Evolutionary conservation across 92 coral and sea anemone genomes (phyloP).

Genomic region (Micromussa lordhowensis): DNA sequence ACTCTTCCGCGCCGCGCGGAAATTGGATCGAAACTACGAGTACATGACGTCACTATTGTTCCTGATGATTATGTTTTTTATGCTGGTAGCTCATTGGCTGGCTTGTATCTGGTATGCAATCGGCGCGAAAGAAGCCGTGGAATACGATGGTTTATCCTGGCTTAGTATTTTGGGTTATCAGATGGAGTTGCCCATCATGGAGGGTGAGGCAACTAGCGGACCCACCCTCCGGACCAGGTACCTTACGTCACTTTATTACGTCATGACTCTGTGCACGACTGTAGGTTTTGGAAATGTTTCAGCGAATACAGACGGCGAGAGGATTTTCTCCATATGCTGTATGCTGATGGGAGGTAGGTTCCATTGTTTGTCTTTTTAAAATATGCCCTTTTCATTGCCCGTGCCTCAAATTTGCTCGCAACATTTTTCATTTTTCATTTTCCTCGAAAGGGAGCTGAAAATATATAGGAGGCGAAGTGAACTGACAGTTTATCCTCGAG

Average conservation of each 20-base stretch:
- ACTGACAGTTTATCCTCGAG: not conserved
- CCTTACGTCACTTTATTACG: conserved; percentile 80
- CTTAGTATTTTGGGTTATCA: conserved; percentile 67
- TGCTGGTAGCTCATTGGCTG: conserved; percentile 99
- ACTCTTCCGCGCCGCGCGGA: conserved; percentile 95
- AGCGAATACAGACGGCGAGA: conserved; percentile 89
- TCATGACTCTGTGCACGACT: conserved; percentile 87
- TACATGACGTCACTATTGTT: conserved; percentile 95
- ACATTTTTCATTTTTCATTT: too few species aligned
- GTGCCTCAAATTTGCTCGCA: not conserved
- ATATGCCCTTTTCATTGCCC: not conserved
- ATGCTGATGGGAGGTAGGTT: conserved; percentile 98
- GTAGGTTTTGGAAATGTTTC: conserved; percentile 95
- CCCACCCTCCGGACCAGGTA: conserved; percentile 72
- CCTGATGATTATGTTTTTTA: conserved; percentile 93
- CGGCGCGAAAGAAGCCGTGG: conserved; percentile 69
- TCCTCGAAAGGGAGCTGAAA: too few species aligned
- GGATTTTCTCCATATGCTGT: conserved; percentile 88
- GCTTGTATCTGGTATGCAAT: conserved; percentile 96
- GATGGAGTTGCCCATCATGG: conserved; percentile 34
- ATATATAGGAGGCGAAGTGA: too few species aligned
- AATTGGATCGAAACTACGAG: conserved; percentile 98
- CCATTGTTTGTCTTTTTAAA: not conserved
- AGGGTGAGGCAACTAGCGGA: conserved; percentile 47
- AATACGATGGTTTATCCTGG: conserved; percentile 71